Conservation (phyloP, 2,797 vertebrate species). For the Fistularia tabacaria region DNA sequence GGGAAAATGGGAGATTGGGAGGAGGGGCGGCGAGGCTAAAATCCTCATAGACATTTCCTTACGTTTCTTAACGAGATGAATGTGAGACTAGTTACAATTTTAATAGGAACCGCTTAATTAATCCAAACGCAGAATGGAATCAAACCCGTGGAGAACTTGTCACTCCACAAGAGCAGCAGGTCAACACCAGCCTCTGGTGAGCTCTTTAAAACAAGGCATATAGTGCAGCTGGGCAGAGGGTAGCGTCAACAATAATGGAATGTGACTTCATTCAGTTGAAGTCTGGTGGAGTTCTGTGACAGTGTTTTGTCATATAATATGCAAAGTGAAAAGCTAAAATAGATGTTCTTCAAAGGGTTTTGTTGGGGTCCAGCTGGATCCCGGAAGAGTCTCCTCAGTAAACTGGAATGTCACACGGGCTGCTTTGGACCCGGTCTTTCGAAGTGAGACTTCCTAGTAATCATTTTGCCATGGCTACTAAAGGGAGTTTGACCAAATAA, state of each 20-base stretch:
- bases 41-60: slow-evolving; percentile 65
- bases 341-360: slow-evolving; percentile 68
- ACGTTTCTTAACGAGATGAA: slow-evolving; percentile 75
- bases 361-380: slow-evolving; percentile 55
- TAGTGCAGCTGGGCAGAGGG: slow-evolving; percentile 50
- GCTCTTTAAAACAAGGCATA: slow-evolving; percentile 61
- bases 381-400: slow-evolving; percentile 54
- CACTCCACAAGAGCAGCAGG: slow-evolving; percentile 68
- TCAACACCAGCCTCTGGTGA: slow-evolving; percentile 65
- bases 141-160: slow-evolving; percentile 70
- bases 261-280: slow-evolving; percentile 54
- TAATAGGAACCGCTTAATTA: slow-evolving; percentile 80
- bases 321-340: slow-evolving; percentile 72
- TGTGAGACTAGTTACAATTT: slow-evolving; percentile 69
- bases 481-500: slow-evolving; percentile 17
- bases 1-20: slow-evolving; percentile 44
- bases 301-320: slow-evolving; percentile 71
- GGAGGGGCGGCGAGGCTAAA: slow-evolving; percentile 35
- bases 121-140: slow-evolving; percentile 73
- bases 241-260: slow-evolving; percentile 66
- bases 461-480: slow-evolving; percentile 25
- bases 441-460: slow-evolving; percentile 46
- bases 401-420: slow-evolving; percentile 57
- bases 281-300: slow-evolving; percentile 66
- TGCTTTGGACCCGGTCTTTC: slow-evolving; percentile 52